Evolutionary conservation across 2,797 vertebrate genomes (phyloP).

Genomic region (Pipistrellus nathusii): DNA sequence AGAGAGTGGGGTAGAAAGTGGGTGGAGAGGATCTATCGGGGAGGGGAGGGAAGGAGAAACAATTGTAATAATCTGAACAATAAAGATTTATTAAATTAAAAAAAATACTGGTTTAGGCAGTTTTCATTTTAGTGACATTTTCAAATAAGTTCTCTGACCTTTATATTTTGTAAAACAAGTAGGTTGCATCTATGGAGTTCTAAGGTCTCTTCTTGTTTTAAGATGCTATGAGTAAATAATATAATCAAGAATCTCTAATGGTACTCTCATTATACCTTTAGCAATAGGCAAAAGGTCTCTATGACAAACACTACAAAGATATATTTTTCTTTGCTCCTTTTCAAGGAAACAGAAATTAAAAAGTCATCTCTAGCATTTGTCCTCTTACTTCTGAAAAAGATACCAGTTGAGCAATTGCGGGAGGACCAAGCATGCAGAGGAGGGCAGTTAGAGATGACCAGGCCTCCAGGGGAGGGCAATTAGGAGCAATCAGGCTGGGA

Average conservation of each 20-base stretch:
- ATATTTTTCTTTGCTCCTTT: neutral
- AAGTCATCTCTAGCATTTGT: neutral
- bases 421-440: too few species aligned
- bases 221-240: neutral
- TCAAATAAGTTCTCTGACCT: neutral
- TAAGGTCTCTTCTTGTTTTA: neutral
- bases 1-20: too few species aligned
- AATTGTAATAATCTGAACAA: too few species aligned
- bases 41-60: too few species aligned
- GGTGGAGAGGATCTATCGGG: too few species aligned
- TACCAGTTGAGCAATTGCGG: neutral
- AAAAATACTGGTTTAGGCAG: neutral
- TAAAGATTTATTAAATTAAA: too few species aligned
- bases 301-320: neutral
- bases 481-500: too few species aligned
- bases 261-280: neutral
- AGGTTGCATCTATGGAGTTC: neutral
- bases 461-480: too few species aligned
- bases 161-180: neutral
- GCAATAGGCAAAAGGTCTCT: neutral
- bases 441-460: too few species aligned
- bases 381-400: slow-evolving; percentile 10
- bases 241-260: neutral
- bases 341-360: neutral
- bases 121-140: slow-evolving; percentile 3